These are phyloP conservation scores for Anguilla anguilla DNA, from an alignment of 2,797 vertebrate species.

Conservation along the genomic window DNA sequence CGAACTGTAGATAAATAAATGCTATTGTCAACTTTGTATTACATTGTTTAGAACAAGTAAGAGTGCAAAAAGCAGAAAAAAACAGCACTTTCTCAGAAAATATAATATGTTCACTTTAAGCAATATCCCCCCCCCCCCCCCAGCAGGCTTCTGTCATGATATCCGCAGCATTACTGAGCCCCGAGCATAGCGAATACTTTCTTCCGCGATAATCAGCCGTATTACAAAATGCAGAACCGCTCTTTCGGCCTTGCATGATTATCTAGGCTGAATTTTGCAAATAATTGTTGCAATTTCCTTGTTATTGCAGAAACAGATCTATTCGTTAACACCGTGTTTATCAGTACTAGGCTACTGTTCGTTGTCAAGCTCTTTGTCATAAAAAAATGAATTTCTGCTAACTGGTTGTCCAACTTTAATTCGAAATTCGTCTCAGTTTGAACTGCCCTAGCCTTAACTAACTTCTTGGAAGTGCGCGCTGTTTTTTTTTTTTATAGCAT, in stretches of 20 bases:
- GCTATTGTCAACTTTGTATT: neutral
- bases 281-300: neutral
- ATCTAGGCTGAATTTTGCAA: neutral
- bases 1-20: neutral
- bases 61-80: neutral
- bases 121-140: neutral
- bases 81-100: neutral
- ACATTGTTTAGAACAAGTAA: neutral
- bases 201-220: neutral
- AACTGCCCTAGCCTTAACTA: neutral
- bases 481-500: no score
- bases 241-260: neutral
- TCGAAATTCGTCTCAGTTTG: neutral
- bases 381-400: neutral
- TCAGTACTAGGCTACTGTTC: neutral
- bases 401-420: neutral
- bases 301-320: neutral
- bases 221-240: neutral
- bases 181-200: neutral
- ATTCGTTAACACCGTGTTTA: neutral
- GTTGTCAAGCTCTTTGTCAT: neutral
- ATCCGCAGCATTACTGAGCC: neutral
- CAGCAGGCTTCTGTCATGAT: neutral
- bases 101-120: neutral
- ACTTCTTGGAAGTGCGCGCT: neutral